Percentiles rank a stretch among this genome's conserved stretches.
phyloP scores from a whole-genome alignment of 2,113 vertebrate species.

The Hemichromis elongatus region DNA sequence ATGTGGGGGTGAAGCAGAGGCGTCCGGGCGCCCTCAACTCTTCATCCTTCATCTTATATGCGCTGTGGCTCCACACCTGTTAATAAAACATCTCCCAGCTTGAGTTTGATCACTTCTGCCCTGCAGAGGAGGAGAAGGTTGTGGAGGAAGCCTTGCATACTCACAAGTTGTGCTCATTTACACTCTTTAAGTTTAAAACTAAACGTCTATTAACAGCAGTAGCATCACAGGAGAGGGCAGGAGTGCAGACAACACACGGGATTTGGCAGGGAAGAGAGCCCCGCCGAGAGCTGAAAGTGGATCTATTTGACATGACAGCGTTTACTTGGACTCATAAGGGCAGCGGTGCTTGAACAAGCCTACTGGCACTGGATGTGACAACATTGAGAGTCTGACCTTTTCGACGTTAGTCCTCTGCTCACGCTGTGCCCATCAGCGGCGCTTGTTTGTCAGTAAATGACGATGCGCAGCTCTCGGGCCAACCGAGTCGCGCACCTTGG shows the following conservation, averaged over 20 bases:
- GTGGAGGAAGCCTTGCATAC: background rate
- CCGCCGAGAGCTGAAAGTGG: background rate
- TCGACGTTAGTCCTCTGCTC: conserved; percentile 2
- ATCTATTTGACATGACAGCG: conserved; percentile 36
- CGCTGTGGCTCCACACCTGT: conserved; percentile 49
- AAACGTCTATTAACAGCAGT: background rate
- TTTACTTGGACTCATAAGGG: conserved; percentile 18
- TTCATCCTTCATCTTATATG: conserved; percentile 63
- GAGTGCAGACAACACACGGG: background rate
- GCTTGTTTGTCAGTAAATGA: conserved; percentile 20
- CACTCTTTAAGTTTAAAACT: background rate
- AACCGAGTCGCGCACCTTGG: background rate
- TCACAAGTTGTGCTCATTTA: background rate
- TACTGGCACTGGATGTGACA: conserved; percentile 31
- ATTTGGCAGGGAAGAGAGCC: background rate
- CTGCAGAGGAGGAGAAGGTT: background rate
- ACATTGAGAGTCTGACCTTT: conserved; percentile 60
- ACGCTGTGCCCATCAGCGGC: conserved; percentile 12
- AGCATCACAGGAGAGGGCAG: background rate
- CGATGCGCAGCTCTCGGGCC: background rate
- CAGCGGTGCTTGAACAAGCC: conserved; percentile 4
- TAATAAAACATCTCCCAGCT: conserved; percentile 72
- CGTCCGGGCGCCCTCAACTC: conserved; percentile 16
- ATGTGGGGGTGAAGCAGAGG: conserved; percentile 40
- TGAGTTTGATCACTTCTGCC: conserved; percentile 61